These are phyloP conservation scores for Cistogaster globosa DNA, from an alignment of 2,888 invertebrate species.

Conservation along the genomic window DNA sequence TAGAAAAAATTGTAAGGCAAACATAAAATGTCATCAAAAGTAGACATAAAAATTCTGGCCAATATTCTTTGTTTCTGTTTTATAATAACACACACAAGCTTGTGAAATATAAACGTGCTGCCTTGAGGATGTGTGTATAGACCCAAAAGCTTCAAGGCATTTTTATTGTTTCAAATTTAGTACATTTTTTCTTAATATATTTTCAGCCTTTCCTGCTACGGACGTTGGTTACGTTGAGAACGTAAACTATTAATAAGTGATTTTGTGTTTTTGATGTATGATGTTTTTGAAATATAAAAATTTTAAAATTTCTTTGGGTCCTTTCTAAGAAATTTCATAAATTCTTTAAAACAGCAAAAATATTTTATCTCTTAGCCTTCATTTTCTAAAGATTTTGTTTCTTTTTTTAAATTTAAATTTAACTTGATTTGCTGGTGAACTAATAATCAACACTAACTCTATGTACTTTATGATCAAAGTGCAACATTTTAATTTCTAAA, in stretches of 20 bases:
- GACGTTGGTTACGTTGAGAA: slow-evolving; percentile 50
- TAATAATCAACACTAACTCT: no score
- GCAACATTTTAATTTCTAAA: no score
- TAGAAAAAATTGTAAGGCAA: slow-evolving; percentile 15
- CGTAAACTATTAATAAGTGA: no score
- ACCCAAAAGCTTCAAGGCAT: slow-evolving; percentile 52
- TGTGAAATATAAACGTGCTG: not conserved
- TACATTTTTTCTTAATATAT: slow-evolving; percentile 9
- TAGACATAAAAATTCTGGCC: slow-evolving; percentile 61
- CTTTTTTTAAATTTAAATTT: no score
- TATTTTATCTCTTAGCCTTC: no score
- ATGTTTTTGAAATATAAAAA: slow-evolving; percentile 43
- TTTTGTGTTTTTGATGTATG: not conserved
- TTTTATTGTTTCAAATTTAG: slow-evolving; percentile 36
- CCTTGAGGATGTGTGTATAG: slow-evolving; percentile 13
- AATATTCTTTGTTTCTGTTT: slow-evolving; percentile 54
- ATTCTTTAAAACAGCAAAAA: slow-evolving; percentile 1
- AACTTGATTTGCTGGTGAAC: no score
- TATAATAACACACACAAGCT: not conserved
- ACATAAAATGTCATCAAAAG: slow-evolving; percentile 65
- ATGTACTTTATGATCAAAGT: no score
- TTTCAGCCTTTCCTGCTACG: slow-evolving; percentile 43
- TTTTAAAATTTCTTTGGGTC: slow-evolving; percentile 55
- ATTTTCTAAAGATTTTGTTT: no score
- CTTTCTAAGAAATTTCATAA: slow-evolving; percentile 27